Evolutionary conservation across 2,113 vertebrate genomes (phyloP), one percentile per base, ranked within the genome.

Genomic region (Cinclus cinclus): DNA sequence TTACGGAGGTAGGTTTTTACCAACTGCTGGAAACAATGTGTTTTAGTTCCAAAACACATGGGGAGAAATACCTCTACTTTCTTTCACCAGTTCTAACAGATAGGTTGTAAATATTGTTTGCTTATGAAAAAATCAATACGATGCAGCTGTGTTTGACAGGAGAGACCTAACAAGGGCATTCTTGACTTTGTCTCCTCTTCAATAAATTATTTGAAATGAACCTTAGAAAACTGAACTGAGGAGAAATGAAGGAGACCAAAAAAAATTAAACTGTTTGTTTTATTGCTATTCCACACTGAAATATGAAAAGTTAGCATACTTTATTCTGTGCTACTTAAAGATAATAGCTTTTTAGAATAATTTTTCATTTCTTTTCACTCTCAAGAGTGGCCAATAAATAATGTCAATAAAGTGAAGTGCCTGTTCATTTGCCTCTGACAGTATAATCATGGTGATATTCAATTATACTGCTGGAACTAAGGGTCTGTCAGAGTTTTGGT

Each of bases 391-490:
- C 75, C 55, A 91, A 7, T 35, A 87, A 91, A 87, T 87, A 87
- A 56, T 24, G 20, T 90, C 47, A 91, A 47, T 91, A 50, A 83
- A 85, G 30, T 84, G 62, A 94, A 87, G 39, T 86, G 75, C 63
- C 31, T 70, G 63, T 94, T 95, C 67, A 80, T 92, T 90, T 94
- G 41, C 35, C 71, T 91, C 63, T 95, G 85, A 65, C 64, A 55
- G 20, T 28, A 37, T 83, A 88, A 91, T 90, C 42, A 53, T 22
- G 33, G 58, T 59, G 49, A 59, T 91, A 88, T 15, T 90, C 59
- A 88, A 77, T 93, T 95, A 86, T 37, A 19, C 23, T 41, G 44
- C 27, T 65, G 76, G 41, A 77, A 59, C 42, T 83, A 65, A 88
- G 50, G 71, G 42, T 90, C 70, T 94, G 35, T 77, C 68, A 88